phyloP scores from a whole-genome alignment of 2,888 invertebrate species.

The Aspidiotus rigidus region DNA sequence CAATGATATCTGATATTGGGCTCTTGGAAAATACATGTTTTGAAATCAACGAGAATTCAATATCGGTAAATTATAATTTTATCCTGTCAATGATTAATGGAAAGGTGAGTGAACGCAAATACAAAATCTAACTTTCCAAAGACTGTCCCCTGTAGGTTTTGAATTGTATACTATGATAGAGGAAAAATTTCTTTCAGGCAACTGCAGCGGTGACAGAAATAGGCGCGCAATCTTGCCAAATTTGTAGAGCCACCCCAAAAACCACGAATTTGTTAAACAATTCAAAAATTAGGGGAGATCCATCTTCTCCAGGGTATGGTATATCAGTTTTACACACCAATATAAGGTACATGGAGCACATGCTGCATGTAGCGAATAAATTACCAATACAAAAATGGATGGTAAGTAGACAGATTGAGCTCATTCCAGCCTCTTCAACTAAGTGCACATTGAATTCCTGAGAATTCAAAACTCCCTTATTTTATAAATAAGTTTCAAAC shows the following conservation, averaged over 20 bases:
- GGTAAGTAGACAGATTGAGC: too few species aligned
- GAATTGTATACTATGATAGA: not conserved
- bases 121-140: too few species aligned
- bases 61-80: not conserved
- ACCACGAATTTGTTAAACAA: not conserved
- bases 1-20: not conserved
- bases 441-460: too few species aligned
- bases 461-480: too few species aligned
- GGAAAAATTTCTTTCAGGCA: not conserved
- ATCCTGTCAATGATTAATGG: slow-evolving; percentile 7
- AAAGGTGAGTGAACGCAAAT: too few species aligned
- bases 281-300: not conserved
- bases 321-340: slow-evolving; percentile 8
- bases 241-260: not conserved
- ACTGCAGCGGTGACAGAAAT: not conserved
- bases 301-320: not conserved
- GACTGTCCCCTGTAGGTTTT: not conserved
- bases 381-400: not conserved
- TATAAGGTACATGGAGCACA: not conserved
- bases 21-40: not conserved
- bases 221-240: not conserved
- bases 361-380: not conserved
- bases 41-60: not conserved
- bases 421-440: too few species aligned
- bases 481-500: too few species aligned